Evolutionary conservation across 1,140 invertebrate species (phyloP), one percentile per base, ranked within the genome.

Genomic region (Neodiprion pinetum): DNA sequence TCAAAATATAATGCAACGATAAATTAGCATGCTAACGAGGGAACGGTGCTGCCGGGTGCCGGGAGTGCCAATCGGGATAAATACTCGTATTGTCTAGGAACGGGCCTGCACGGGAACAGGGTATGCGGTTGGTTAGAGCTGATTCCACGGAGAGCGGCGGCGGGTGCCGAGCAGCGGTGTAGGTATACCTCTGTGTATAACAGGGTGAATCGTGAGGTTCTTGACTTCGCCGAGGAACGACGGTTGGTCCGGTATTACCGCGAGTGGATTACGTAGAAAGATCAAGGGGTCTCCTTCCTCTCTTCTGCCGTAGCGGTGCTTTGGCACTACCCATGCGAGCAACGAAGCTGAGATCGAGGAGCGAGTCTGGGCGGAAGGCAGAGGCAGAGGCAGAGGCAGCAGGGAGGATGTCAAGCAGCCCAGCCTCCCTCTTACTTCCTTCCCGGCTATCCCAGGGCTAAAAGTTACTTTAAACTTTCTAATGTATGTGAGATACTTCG

Each of bases 1-100:
- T 74, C 74, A 79, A 83, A 83, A 85, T 84, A 85, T 82, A 84
- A 84, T 79, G 80, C 79, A 77, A 80, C 81, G 81, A 84, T 87
- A 86, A 87, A 87, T 87, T 85, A 86, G 80, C 83, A 86, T 86
- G 81, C 82, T 88, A 87, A 87, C 83, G 83, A 87, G 84, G 78
- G 77, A 71, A 65, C 72, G 67, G 72, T 49, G 69, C 70, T 28
- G 61, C 68, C 65, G 48, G 72, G 70, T 72, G 11, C 53, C 66
- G 69, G 2, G 28, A 72, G 5, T 85, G 81, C 81, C 85, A 87
- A 88, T 87, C 85, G 83, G 85, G 81, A 82, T 86, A 87, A 87
- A 86, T 86, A 40, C 28, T 40, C 28, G 1, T 40, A 86, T 88
- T 86, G 82, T 83, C 53, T 61, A 17, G 53, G n/a, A 67, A 67